Percentiles rank a stretch among this genome's conserved stretches.
Evolutionary conservation across 2,113 vertebrate species (phyloP).

Genomic region (Microtus montanus): DNA sequence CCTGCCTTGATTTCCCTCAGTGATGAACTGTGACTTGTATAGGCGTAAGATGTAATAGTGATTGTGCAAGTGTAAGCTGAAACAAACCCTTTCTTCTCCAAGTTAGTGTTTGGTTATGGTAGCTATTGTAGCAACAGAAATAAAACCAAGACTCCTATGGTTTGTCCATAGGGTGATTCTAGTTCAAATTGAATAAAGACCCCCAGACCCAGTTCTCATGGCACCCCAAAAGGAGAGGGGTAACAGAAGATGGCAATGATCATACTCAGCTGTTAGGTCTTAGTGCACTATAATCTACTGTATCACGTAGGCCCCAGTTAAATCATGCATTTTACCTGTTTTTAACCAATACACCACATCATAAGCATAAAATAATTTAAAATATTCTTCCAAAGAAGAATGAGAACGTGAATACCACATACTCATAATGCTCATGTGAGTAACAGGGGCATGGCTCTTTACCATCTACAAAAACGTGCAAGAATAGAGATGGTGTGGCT

Average conservation of each 20-base stretch:
- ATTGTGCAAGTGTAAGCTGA: no score
- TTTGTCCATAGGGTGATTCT: not conserved
- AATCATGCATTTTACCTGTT: not conserved
- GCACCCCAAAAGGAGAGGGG: not conserved
- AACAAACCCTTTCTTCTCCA: not conserved
- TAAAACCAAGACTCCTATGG: not conserved
- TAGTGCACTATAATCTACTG: not conserved
- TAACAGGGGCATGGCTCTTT: not conserved
- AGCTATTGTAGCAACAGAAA: not conserved
- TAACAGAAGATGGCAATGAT: not conserved
- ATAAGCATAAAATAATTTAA: not conserved
- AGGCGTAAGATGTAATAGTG: no score
- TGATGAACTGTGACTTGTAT: no score
- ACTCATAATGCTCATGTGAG: not conserved
- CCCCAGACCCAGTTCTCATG: not conserved
- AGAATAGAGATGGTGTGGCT: not conserved
- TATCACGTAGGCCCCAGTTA: not conserved
- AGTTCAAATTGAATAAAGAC: not conserved
- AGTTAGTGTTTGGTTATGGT: not conserved
- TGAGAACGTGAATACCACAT: not conserved
- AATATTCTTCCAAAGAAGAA: not conserved
- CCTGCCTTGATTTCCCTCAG: no score
- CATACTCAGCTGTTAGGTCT: not conserved
- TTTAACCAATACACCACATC: not conserved
- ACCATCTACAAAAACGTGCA: not conserved